These are phyloP conservation scores for Puffinus mauretanicus DNA, from an alignment of 2,113 vertebrate species.

Conservation along the genomic window DNA sequence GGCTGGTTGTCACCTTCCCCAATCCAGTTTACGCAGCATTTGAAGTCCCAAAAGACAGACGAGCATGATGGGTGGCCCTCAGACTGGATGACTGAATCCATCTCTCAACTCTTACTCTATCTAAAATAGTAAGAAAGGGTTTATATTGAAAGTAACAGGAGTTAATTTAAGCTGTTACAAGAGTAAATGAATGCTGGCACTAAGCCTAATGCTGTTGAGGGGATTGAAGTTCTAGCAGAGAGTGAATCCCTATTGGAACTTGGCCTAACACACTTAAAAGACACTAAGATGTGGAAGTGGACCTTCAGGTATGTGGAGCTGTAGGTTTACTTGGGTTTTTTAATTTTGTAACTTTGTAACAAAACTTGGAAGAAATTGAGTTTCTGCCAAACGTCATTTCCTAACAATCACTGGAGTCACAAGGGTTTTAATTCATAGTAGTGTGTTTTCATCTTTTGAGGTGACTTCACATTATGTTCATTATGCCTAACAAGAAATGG, in stretches of 20 bases:
- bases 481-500: not conserved
- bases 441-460: not conserved
- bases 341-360: not conserved
- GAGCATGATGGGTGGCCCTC: not conserved
- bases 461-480: not conserved
- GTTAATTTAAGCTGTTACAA: slow-evolving; percentile 41
- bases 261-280: not conserved
- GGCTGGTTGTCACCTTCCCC: not conserved
- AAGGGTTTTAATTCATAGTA: not conserved
- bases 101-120: not conserved
- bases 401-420: not conserved
- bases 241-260: slow-evolving; percentile 27
- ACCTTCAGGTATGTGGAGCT: not conserved
- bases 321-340: not conserved
- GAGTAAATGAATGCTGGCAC: slow-evolving; percentile 31
- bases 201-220: slow-evolving; percentile 50
- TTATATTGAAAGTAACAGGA: slow-evolving; percentile 18
- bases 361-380: not conserved
- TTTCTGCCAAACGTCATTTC: not conserved
- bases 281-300: not conserved
- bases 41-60: not conserved
- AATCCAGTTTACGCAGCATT: not conserved
- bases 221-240: slow-evolving; percentile 7
- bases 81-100: not conserved
- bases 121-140: not conserved